Percentiles rank a stretch among this genome's conserved stretches.
Evolutionary conservation across 2,888 invertebrate genomes (phyloP).

Genomic region (Subacronicta megacephala): DNA sequence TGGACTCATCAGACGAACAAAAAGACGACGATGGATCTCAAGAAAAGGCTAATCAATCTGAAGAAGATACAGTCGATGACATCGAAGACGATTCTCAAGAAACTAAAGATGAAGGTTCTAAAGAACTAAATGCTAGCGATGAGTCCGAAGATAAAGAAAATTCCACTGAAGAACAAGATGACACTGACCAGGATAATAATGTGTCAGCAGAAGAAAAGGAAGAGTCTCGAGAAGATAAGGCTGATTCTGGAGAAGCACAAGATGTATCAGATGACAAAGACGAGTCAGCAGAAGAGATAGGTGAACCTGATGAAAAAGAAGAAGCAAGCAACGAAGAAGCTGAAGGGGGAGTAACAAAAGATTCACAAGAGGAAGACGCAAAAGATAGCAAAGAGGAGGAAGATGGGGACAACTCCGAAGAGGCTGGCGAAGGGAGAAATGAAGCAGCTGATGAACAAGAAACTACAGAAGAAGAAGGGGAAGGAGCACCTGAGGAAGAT

Average conservation of each 20-base stretch:
- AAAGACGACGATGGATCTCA: constrained; percentile 78
- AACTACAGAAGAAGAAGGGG: constrained; percentile 76
- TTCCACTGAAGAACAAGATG: constrained; percentile 60
- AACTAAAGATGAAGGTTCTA: constrained; percentile 62
- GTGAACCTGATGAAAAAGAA: constrained; percentile 64
- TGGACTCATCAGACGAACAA: constrained; percentile 63
- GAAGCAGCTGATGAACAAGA: constrained; percentile 47
- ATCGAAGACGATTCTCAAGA: constrained; percentile 64
- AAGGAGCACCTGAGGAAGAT: constrained; percentile 91
- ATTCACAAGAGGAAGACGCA: constrained; percentile 56
- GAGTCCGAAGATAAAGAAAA: constrained; percentile 64
- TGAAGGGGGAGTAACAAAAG: constrained; percentile 58
- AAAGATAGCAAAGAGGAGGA: constrained; percentile 53
- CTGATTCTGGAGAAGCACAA: constrained; percentile 75
- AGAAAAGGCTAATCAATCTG: constrained; percentile 76
- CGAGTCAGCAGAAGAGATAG: constrained; percentile 64
- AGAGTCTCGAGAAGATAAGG: constrained; percentile 72
- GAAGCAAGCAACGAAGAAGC: constrained; percentile 64
- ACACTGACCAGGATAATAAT: constrained; percentile 68
- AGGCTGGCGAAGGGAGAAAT: constrained; percentile 65
- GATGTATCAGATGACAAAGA: constrained; percentile 72
- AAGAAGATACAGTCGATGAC: constrained; percentile 58
- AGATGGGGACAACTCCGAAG: constrained; percentile 64
- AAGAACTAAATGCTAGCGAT: constrained; percentile 67
- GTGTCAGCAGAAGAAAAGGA: constrained; percentile 69